These are phyloP conservation scores for Drosophila kanapiae DNA, from an alignment of 1,140 invertebrate species.

Conservation along the genomic window DNA sequence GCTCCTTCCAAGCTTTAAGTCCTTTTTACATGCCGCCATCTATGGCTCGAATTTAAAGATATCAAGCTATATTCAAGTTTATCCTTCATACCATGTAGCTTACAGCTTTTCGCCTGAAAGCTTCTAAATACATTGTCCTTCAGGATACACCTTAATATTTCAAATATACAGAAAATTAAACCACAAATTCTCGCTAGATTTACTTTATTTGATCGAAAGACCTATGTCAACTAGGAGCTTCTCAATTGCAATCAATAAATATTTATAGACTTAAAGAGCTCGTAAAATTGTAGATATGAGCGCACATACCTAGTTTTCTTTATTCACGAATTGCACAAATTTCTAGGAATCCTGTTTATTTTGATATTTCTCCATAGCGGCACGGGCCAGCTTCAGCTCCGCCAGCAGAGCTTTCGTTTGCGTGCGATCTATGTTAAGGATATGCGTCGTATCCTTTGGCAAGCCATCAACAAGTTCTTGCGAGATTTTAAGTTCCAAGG, in stretches of 20 bases:
- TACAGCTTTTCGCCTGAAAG: not conserved
- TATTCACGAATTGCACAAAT: not conserved
- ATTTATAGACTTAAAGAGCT: no score
- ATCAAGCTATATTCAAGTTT: not conserved
- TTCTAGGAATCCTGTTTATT: slow-evolving; percentile 53
- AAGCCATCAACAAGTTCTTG: slow-evolving; percentile 81
- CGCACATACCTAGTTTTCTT: not conserved
- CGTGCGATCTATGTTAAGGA: slow-evolving; percentile 69
- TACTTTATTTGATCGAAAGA: not conserved
- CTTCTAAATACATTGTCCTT: not conserved
- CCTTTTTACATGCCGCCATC: slow-evolving; percentile 8
- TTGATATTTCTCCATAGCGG: slow-evolving; percentile 75
- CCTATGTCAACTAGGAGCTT: not conserved
- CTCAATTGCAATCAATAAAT: not conserved
- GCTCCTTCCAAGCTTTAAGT: not conserved
- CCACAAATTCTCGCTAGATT: no score
- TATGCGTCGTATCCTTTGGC: slow-evolving; percentile 74
- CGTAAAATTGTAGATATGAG: not conserved
- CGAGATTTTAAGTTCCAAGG: slow-evolving; percentile 78
- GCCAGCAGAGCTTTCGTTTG: slow-evolving; percentile 70
- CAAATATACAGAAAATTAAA: not conserved
- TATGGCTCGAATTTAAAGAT: not conserved
- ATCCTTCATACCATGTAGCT: not conserved
- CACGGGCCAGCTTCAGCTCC: slow-evolving; percentile 70
- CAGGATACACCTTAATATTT: not conserved